Percentiles rank a stretch among this genome's conserved stretches.
These are phyloP conservation scores for Rissa tridactyla DNA, from an alignment of 2,113 vertebrate genomes.

Conservation along the genomic window DNA sequence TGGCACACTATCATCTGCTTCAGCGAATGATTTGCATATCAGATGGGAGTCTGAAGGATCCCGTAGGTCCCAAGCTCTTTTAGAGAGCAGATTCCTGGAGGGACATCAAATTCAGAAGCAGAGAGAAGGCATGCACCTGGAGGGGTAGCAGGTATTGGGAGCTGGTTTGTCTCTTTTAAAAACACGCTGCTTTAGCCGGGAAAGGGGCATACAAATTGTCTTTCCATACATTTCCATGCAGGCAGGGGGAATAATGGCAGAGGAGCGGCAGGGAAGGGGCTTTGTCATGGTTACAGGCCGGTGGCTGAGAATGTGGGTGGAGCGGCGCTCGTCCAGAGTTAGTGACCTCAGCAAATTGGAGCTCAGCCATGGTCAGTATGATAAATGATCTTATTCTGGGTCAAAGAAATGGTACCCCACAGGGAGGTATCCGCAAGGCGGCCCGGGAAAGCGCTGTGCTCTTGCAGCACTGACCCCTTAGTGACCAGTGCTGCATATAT, in stretches of 20 bases:
- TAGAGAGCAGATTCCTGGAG: background rate
- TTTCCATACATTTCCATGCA: slow-evolving; percentile 61
- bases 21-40: slow-evolving; percentile 59
- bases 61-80: background rate
- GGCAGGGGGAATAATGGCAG: slow-evolving; percentile 73
- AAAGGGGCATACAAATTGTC: slow-evolving; percentile 27
- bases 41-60: background rate
- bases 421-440: slow-evolving; percentile 35
- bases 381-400: slow-evolving; percentile 78
- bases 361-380: slow-evolving; percentile 74
- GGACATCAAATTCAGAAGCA: background rate
- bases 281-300: slow-evolving; percentile 79
- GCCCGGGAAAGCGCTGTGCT: slow-evolving; percentile 20
- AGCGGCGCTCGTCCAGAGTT: slow-evolving; percentile 67
- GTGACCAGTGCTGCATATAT: slow-evolving; percentile 62
- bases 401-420: slow-evolving; percentile 65
- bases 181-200: background rate
- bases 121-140: background rate
- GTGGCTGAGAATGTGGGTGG: slow-evolving; percentile 77
- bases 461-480: slow-evolving; percentile 58
- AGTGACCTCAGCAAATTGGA: slow-evolving; percentile 80
- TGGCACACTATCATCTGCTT: slow-evolving; percentile 65
- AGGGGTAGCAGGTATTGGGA: background rate
- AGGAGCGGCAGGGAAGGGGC: slow-evolving; percentile 57
- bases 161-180: background rate